A percentile compares a stretch with the other conserved stretches of the same genome.
Evolutionary conservation across 2,113 vertebrate genomes (phyloP).

Genomic region (Phaethornis superciliosus): DNA sequence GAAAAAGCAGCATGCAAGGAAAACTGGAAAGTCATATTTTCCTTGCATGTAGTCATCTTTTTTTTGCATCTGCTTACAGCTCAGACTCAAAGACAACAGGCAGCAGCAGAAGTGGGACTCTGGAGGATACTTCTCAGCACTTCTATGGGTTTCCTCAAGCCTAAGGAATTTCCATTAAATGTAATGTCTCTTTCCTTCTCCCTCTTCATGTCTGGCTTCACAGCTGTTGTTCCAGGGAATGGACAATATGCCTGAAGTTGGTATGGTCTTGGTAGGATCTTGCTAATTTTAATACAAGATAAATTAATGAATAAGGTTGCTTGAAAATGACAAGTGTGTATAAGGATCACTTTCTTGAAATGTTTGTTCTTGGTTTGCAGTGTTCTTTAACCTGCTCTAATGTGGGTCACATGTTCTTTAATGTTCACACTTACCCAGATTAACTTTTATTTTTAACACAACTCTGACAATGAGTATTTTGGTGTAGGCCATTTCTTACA

Average conservation of each 20-base stretch:
- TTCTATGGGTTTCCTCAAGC: not conserved
- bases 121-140: not conserved
- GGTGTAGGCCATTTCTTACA: not conserved
- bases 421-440: not conserved
- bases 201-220: not conserved
- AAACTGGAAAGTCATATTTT: not conserved
- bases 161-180: not conserved
- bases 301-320: not conserved
- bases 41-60: not conserved
- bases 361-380: not conserved
- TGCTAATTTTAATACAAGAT: not conserved
- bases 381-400: not conserved
- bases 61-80: not conserved
- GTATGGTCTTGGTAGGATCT: too few species aligned
- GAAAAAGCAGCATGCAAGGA: too few species aligned
- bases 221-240: not conserved
- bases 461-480: not conserved
- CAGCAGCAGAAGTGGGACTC: not conserved
- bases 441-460: not conserved
- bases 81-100: not conserved
- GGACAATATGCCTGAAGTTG: not conserved
- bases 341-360: not conserved
- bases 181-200: not conserved
- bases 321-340: not conserved
- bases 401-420: not conserved